Evolutionary conservation across 2,888 invertebrate species (phyloP), one percentile per base, ranked within the genome.

Genomic region (Caenorhabditis uteleia): DNA sequence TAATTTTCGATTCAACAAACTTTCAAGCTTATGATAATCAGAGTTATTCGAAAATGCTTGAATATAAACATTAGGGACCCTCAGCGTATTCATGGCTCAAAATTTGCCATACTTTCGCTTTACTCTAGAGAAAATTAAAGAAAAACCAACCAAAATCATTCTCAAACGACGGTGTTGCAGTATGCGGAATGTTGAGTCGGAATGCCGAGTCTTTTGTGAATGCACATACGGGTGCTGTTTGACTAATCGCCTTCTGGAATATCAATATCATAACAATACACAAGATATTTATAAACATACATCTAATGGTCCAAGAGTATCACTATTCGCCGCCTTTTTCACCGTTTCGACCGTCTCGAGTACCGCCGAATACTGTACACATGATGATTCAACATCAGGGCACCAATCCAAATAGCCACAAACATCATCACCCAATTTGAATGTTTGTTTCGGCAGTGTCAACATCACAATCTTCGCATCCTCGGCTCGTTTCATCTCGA

Each of bases 361-460:
- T 8, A 56, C 36, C 3, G 50, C 73, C n/a, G 62, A 62, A 27
- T 67, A 73, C 33, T 73, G 73, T 4, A 68, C 50, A 49, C 70
- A 70, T 12, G 50, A 45, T 18, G 68, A 59, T 6, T 46, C 54
- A 2, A 68, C 23, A 16, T 33, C 72, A n/a, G n/a, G n/a, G 40
- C 57, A 48, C 39, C 70, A 74, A 45, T 70, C 62, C 20, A 4
- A 95, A 48, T 56, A 60, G n/a, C 95, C 97, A 56, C 95, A 91
- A 79, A 98, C 93, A 81, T 98, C 97, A 85, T 98, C 98, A 12
- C 98, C 97, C 3, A 98, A 86, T 85, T 94, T 93, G 84, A 93
- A 98, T 0, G 92, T 91, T 71, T 92, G 91, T 85, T 95, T 97
- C 82, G 95, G 94, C 51, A 98, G 85, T 82, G 93, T 93, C 84